phyloP scores from a whole-genome alignment of 2,797 vertebrate species.

The Bovichtus diacanthus region DNA sequence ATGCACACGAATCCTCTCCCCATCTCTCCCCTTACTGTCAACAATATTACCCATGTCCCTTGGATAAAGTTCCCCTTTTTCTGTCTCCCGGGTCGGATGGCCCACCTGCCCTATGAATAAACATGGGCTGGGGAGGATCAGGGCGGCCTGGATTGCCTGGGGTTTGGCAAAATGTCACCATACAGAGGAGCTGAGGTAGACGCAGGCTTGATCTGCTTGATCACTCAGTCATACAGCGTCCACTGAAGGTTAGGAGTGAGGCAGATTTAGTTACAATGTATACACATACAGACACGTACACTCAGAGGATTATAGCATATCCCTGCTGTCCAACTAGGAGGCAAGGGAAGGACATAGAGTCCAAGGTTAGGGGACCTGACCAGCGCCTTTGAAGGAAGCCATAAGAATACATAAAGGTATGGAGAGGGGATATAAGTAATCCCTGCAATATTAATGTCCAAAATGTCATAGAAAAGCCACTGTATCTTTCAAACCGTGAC shows the following conservation, averaged over 20 bases:
- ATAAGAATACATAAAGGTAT: conserved; percentile 58
- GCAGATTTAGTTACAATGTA: conserved; percentile 56
- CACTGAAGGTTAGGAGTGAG: conserved; percentile 69
- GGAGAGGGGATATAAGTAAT: conserved; percentile 68
- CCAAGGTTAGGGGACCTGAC: conserved; percentile 66
- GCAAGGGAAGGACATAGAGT: conserved; percentile 22
- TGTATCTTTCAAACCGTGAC: conserved; percentile 57
- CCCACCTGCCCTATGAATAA: conserved; percentile 71
- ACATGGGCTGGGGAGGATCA: conserved; percentile 66
- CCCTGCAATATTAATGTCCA: conserved; percentile 82
- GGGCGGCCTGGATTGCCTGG: conserved; percentile 56
- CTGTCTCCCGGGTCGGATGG: conserved; percentile 28
- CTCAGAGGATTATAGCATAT: conserved; percentile 57
- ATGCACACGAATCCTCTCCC: conserved; percentile 9
- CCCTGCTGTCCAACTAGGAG: conserved; percentile 56
- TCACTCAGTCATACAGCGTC: conserved; percentile 69
- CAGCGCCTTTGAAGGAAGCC: conserved; percentile 66
- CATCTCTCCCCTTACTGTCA: conserved; percentile 20
- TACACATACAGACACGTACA: conserved; percentile 20
- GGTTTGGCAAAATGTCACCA: conserved; percentile 80
- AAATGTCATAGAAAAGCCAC: conserved; percentile 81
- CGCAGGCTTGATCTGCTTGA: conserved; percentile 70
- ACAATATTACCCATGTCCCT: conserved; percentile 22
- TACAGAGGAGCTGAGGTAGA: conserved; percentile 55
- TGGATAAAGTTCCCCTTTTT: conserved; percentile 31